Base-by-base conservation (phyloP, 2,888 invertebrate genomes). In the Orthosia cruda region DNA sequence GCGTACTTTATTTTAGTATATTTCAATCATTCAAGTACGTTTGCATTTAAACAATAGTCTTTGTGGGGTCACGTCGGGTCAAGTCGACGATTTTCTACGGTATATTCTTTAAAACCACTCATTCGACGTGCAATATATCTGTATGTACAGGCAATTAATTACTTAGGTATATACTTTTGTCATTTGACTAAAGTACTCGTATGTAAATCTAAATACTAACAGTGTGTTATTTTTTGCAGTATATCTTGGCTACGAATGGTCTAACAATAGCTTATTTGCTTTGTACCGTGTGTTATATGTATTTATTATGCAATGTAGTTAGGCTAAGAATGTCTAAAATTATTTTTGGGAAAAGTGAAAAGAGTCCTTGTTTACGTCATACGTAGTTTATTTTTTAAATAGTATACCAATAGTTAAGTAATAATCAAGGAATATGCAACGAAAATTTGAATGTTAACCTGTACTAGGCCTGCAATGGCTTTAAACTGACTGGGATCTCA, bases 21-120 rank as follows among this genome's bases (percentile, higher is more conserved):
- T 26, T 55, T 40, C n/a, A 62, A 55, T 58, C 23, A 50, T 68
- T 71, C 71, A 77, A 64, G 50, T 55, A 61, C 54, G 50, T 50
- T 67, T 32, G 71, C 66, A 72, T 77, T 49, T n/a, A 68, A 71
- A 83, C 81, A 84, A 83, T 81, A 16, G 84, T 45, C 15, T 40
- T 50, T 26, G 18, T 16, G 40, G 65, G 81, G 63, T 83, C 68
- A 77, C 50, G 32, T 20, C 7, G 61, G 68, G 81, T 80, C 77
- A 77, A 11, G 18, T 26, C 45, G 54, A 50, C 64, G 23, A 55
- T 32, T 66, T 57, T 54, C 52, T 2, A 54, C 18, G 52, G 55
- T 62, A 52, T 61, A 55, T 26, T 61, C 64, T 61, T 71, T 61
- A 3, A 57, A 71, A 72, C n/a, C 20, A 45, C 16, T 62, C 61